phyloP scores from a whole-genome alignment of 2,888 invertebrate species.

The Coelogynopora nodosa region DNA sequence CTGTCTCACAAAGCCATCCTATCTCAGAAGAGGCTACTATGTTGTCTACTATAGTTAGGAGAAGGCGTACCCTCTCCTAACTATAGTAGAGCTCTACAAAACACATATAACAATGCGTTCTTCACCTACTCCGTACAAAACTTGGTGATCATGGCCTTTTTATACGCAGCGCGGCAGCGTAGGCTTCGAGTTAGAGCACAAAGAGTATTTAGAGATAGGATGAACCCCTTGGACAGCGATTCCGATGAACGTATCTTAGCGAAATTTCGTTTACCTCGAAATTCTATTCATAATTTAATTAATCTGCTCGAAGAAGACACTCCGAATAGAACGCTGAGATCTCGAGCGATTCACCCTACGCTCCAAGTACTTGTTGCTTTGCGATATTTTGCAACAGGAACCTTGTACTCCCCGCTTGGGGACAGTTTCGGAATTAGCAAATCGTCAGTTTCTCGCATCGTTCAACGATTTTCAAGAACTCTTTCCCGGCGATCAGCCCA shows the following conservation, averaged over 20 bases:
- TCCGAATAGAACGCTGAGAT: slow-evolving; percentile 15
- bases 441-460: slow-evolving; percentile 21
- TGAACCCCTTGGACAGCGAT: slow-evolving; percentile 24
- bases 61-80: slow-evolving; percentile 2
- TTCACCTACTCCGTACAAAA: slow-evolving; percentile 17
- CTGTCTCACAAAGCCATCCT: neutral
- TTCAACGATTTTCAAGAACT: slow-evolving; percentile 31
- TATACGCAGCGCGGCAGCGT: slow-evolving; percentile 10
- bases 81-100: slow-evolving; percentile 6
- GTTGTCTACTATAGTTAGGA: slow-evolving; percentile 4
- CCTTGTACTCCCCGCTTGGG: slow-evolving; percentile 25
- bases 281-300: slow-evolving; percentile 31
- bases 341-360: slow-evolving; percentile 5
- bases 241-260: slow-evolving; percentile 18
- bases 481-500: slow-evolving; percentile 6
- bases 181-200: slow-evolving; percentile 17
- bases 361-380: slow-evolving; percentile 24
- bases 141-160: slow-evolving; percentile 24
- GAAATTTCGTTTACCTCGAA: slow-evolving; percentile 29
- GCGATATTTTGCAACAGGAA: slow-evolving; percentile 28
- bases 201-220: slow-evolving; percentile 28
- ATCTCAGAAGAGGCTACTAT: neutral
- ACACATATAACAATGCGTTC: slow-evolving; percentile 5
- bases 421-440: slow-evolving; percentile 26
- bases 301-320: slow-evolving; percentile 9